Base-by-base conservation (phyloP, 2,888 invertebrate species). In the Lagria hirta region DNA sequence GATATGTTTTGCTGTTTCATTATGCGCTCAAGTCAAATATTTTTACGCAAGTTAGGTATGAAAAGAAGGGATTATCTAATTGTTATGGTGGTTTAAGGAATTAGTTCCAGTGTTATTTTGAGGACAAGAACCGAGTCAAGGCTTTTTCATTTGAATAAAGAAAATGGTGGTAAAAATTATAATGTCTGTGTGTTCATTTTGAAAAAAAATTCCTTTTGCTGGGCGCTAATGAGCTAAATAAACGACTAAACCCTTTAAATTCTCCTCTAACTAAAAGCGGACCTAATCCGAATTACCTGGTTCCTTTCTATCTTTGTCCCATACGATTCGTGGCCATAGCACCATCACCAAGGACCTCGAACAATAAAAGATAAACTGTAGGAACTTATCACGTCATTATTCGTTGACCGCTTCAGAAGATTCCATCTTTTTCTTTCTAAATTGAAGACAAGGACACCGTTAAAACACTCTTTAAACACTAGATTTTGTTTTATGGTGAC, bases 191-290 rank as follows among this genome's bases (percentile, higher is more conserved):
- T n/a, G n/a, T n/a, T n/a, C n/a, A n/a, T n/a, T n/a, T n/a, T n/a
- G n/a, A n/a, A n/a, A n/a, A n/a, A n/a, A 37, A 37, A 38, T 42
- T 34, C 35, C 28, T 26, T 14, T 29, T 29, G 21, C 17, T 22
- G 20, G 8, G 37, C 29, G 33, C 38, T 62, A 62, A 62, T 61
- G 59, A 62, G 57, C 50, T 56, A 58, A 60, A 60, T 60, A 60
- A 60, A 61, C 57, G 56, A 60, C 49, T 37, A 43, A 49, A 53
- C 59, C 57, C 60, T 59, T 60, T 57, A 60, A 58, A 61, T 61
- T 62, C 62, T 54, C 57, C 48, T 57, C 56, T 59, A 56, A 58
- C 58, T 57, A 58, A 60, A 60, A 59, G 55, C 57, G 55, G 54
- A 45, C 55, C 55, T 55, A 57, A 58, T 58, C 53, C 54, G 51